These are phyloP conservation scores for Phacellophora camtschatica DNA, from an alignment of 30 jellyfish, hydroid and myxozoan species.

Conservation along the genomic window DNA sequence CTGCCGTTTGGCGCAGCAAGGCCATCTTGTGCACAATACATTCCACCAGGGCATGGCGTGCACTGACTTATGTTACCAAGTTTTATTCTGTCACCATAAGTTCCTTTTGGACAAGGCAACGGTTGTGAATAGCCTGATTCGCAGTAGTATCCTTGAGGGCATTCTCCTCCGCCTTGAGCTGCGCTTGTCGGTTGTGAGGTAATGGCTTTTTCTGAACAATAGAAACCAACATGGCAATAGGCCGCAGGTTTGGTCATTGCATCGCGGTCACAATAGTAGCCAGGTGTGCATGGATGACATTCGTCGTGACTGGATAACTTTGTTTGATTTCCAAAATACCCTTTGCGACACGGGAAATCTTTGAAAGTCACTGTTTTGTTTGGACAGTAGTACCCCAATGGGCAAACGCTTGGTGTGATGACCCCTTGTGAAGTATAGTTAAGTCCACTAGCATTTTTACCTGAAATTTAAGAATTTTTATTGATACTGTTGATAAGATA, in stretches of 20 bases:
- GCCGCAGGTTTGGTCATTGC: constrained; percentile 79
- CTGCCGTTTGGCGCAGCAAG: constrained; percentile 80
- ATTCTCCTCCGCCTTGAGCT: constrained; percentile 96
- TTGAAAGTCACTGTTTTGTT: constrained; percentile 80
- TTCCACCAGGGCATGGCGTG: constrained; percentile 92
- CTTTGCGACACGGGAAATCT: constrained; percentile 84
- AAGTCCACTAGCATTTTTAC: constrained; percentile 76
- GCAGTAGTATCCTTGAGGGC: constrained; percentile 91
- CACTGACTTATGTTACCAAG: constrained; percentile 71
- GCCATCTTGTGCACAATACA: constrained; percentile 86
- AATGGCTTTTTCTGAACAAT: constrained; percentile 83
- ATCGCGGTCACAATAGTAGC: constrained; percentile 88
- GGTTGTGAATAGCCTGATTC: constrained; percentile 79
- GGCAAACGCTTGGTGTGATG: constrained; percentile 77
- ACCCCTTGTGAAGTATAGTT: constrained; percentile 86
- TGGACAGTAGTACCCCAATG: constrained; percentile 93
- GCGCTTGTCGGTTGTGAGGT: constrained; percentile 75
- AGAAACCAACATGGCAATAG: constrained; percentile 89
- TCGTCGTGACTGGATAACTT: constrained; percentile 83
- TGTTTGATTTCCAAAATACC: constrained; percentile 87
- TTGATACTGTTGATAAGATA: too few species aligned
- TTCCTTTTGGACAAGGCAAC: constrained; percentile 89
- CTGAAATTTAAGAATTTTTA: too few species aligned
- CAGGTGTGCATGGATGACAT: constrained; percentile 98
- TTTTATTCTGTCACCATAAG: constrained; percentile 72